Conservation (phyloP, 2,797 vertebrate species). For the Cynodonichthys magdalenae region DNA sequence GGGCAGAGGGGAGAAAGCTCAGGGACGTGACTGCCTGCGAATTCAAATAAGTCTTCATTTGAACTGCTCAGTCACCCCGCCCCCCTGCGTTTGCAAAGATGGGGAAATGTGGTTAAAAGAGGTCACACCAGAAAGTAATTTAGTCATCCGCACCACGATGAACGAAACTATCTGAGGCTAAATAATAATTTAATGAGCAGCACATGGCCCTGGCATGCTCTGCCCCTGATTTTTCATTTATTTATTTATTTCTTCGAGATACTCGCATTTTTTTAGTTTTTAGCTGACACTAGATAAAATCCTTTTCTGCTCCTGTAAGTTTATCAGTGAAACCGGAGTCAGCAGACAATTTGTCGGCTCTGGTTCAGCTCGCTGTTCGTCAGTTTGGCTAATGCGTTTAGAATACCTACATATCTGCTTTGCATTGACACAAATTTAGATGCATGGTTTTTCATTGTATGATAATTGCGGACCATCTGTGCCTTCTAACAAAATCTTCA, state of each 20-base stretch:
- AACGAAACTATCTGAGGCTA: conserved; percentile 64
- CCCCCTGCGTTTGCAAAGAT: conserved; percentile 46
- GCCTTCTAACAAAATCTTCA: conserved; percentile 68
- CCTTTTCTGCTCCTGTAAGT: conserved; percentile 22
- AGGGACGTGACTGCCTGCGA: conserved; percentile 46
- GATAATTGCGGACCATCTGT: conserved; percentile 78
- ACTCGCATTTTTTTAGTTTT: too few relatives aligned
- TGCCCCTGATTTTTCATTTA: conserved; percentile 44
- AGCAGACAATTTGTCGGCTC: conserved; percentile 55
- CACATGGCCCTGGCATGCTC: conserved; percentile 54
- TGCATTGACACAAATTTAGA: conserved; percentile 73
- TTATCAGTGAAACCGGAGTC: conserved; percentile 47
- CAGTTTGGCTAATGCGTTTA: conserved; percentile 62
- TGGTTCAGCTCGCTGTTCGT: conserved; percentile 48
- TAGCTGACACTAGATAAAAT: conserved; percentile 8
- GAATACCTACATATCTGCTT: conserved; percentile 66
- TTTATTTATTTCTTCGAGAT: too few relatives aligned
- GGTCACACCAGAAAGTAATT: conserved; percentile 69
- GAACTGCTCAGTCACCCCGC: conserved; percentile 72
- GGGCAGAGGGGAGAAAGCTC: conserved; percentile 41
- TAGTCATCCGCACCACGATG: conserved; percentile 61
- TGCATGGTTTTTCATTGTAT: conserved; percentile 70
- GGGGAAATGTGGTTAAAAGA: conserved; percentile 70
- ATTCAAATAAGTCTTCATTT: conserved; percentile 77
- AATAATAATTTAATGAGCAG: conserved; percentile 75